Base-by-base conservation (phyloP, 1,140 invertebrate species). In the Oryctes rhinoceros region DNA sequence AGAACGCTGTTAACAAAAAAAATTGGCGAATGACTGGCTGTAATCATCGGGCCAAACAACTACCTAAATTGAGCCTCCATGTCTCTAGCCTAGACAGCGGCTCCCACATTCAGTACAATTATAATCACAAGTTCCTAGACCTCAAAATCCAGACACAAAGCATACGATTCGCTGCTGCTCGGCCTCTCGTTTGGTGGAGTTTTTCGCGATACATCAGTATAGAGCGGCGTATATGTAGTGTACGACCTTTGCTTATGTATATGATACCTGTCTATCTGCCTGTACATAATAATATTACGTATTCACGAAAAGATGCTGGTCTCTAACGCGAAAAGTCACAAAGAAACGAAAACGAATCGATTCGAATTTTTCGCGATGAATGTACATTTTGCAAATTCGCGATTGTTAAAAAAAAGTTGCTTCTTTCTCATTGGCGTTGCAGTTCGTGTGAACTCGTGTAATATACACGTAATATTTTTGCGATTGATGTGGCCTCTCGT, bases 21-120 rank as follows among this genome's bases (percentile, higher is more conserved):
- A 71, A 71, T 71, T 71, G 65, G 65, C 65, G 65, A 71, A 71
- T 71, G 65, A 71, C 65, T 71, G 35, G 65, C 65, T 37, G 65
- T 71, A 71, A 71, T 71, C 65, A 71, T 37, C 65, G 65, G 65
- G 65, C 65, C 65, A 71, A 71, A 71, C 65, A 71, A 71, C 65
- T 71, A 71, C 65, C 65, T 71, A 71, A 71, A 71, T 71, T 71
- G 65, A 71, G 65, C 65, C 65, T 71, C 65, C 65, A 71, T 71
- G 65, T 71, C 24, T 71, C 24, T 71, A 71, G 65, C 18, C 65
- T 71, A 71, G 65, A 71, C 65, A 71, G 65, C 65, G 24, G 65
- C 65, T 37, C 65, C 65, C 65, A 71, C 65, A 71, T 71, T 37
- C 65, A 71, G 24, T 71, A 71, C 65, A 71, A 71, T 71, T 71